A percentile compares a stretch with the other conserved stretches of the same genome.
Conservation (phyloP, 2,113 vertebrate genomes). For the Paraplagusia blochii region DNA sequence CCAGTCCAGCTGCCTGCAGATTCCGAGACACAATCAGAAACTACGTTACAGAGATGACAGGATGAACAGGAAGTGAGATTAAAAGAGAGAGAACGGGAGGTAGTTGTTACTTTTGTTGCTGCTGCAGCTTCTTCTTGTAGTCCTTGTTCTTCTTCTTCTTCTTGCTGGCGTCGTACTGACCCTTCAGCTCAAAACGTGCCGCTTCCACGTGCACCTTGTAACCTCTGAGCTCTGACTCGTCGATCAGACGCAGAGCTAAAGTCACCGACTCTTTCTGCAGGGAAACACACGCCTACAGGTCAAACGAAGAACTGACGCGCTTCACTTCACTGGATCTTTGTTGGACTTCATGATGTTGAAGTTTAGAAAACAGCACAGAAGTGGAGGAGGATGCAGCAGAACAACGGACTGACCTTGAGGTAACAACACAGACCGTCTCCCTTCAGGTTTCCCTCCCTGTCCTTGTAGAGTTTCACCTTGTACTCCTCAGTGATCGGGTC, state of each 20-base stretch:
- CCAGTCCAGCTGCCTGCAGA: conserved; percentile 91
- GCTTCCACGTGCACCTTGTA: conserved; percentile 91
- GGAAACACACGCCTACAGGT: background rate
- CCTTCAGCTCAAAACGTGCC: conserved; percentile 91
- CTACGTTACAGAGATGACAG: background rate
- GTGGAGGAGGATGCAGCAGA: background rate
- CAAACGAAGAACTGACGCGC: too few relatives aligned
- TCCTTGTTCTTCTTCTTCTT: conserved; percentile 97
- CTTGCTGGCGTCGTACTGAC: conserved; percentile 91
- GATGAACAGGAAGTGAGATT: background rate
- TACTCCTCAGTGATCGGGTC: conserved; percentile 91
- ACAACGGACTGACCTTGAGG: conserved; percentile 82
- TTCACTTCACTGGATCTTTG: too few relatives aligned
- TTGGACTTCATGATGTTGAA: too few relatives aligned
- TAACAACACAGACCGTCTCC: conserved; percentile 97
- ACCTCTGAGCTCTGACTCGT: conserved; percentile 91
- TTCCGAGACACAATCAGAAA: conserved; percentile 10
- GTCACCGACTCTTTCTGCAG: conserved; percentile 89
- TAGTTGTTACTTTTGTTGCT: conserved; percentile 87
- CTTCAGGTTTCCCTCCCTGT: conserved; percentile 92
- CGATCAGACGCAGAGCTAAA: conserved; percentile 86
- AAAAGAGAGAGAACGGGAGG: background rate
- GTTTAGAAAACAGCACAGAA: too few relatives aligned
- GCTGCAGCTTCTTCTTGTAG: conserved; percentile 88
- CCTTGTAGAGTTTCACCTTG: conserved; percentile 96